Evolutionary conservation across 2,797 vertebrate genomes (phyloP).

Genomic region (Danio tinwini): DNA sequence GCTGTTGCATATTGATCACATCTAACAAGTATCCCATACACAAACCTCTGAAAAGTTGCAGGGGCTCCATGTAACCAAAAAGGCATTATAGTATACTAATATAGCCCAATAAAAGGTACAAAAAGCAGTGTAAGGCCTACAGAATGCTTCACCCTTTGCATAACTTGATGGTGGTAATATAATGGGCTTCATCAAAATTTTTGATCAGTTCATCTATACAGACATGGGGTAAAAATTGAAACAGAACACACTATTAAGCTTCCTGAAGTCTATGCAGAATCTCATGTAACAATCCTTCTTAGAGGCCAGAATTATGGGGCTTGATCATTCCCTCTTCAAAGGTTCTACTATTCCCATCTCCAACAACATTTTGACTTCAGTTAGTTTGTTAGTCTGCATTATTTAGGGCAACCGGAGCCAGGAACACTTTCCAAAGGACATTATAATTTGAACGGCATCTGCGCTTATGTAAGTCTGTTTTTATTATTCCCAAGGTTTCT

Average conservation of each 20-base stretch:
- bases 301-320: background rate
- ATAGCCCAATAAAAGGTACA: background rate
- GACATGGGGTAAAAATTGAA: slow-evolving; percentile 1
- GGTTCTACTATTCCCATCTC: background rate
- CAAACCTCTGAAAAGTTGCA: background rate
- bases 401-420: too few relatives aligned
- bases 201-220: background rate
- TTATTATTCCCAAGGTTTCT: too few relatives aligned
- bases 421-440: too few relatives aligned
- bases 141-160: background rate
- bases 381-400: too few relatives aligned
- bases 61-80: background rate
- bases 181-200: background rate
- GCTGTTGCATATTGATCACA: background rate
- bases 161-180: background rate
- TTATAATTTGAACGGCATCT: too few relatives aligned
- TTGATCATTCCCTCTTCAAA: background rate
- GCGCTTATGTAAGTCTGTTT: too few relatives aligned
- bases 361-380: background rate
- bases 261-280: background rate
- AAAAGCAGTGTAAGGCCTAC: background rate
- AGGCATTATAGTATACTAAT: background rate
- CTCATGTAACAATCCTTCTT: background rate
- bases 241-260: background rate
- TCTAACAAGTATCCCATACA: background rate